Conservation (phyloP, 2,888 invertebrate genomes). For the Philopedon plagiatum region DNA sequence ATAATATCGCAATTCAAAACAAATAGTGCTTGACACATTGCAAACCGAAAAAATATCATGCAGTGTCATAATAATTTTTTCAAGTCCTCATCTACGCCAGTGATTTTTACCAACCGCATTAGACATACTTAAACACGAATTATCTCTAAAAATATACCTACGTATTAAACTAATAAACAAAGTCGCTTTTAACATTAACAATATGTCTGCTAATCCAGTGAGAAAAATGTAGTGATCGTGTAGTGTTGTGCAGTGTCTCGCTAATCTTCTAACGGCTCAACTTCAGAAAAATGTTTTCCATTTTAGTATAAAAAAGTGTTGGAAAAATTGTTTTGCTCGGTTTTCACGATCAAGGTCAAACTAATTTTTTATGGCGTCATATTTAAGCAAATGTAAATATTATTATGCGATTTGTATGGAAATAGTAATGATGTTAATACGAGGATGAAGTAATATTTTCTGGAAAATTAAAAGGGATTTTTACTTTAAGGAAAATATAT, state of each 20-base stretch:
- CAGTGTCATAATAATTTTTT: neutral
- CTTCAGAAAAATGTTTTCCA: neutral
- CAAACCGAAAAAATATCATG: neutral
- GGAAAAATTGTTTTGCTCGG: neutral
- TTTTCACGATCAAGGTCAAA: constrained; percentile 14
- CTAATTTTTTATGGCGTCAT: neutral
- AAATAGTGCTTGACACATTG: neutral
- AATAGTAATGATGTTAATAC: neutral
- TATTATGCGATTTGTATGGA: neutral
- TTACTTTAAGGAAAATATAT: no score
- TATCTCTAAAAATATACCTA: constrained; percentile 50
- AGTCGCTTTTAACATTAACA: constrained; percentile 45
- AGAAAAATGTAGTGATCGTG: constrained; percentile 28
- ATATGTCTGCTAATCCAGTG: constrained; percentile 25
- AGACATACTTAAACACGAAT: constrained; percentile 42
- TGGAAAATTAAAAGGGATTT: no score
- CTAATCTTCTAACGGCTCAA: constrained; percentile 34
- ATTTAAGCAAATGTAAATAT: neutral
- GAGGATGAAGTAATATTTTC: neutral
- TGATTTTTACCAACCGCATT: constrained; percentile 25
- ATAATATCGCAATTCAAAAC: neutral
- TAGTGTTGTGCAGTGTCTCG: constrained; percentile 36
- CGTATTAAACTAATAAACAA: constrained; percentile 49
- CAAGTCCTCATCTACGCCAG: constrained; percentile 9
- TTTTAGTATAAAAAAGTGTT: constrained; percentile 17